Evolutionary conservation across 2,113 vertebrate genomes (phyloP).

Genomic region (Laticauda colubrina): DNA sequence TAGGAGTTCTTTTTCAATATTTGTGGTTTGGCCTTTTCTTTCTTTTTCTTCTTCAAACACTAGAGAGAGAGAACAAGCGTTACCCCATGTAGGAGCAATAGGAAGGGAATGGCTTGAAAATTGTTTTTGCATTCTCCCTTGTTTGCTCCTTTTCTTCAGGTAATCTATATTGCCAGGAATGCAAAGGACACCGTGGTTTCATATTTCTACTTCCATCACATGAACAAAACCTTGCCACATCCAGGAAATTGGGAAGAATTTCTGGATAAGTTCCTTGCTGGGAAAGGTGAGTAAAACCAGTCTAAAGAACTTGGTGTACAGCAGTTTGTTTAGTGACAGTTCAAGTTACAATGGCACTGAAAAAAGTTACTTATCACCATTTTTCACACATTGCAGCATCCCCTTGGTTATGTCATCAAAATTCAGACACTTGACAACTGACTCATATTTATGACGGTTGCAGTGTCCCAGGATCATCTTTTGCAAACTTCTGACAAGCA

Average conservation of each 20-base stretch:
- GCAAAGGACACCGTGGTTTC: conserved; percentile 77
- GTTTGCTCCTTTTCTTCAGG: conserved; percentile 44
- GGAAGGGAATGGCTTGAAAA: background rate
- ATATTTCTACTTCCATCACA: conserved; percentile 75
- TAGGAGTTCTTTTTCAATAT: background rate
- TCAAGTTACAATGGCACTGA: background rate
- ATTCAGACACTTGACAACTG: background rate
- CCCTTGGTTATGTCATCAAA: background rate
- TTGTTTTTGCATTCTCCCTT: background rate
- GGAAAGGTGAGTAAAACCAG: conserved; percentile 53
- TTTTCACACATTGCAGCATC: background rate
- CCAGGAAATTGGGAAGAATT: conserved; percentile 73
- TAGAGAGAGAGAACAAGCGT: background rate
- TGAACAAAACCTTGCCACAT: conserved; percentile 67
- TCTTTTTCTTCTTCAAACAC: background rate
- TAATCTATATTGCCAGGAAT: conserved; percentile 77
- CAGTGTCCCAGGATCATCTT: background rate
- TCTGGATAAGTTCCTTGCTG: conserved; percentile 69
- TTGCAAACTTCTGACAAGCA: background rate
- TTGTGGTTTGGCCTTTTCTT: background rate
- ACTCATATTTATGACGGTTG: background rate
- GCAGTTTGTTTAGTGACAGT: background rate
- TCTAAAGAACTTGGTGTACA: background rate
- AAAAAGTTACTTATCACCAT: background rate
- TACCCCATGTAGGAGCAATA: accelerated